Evolutionary conservation across 2,888 invertebrate species (phyloP).

Genomic region (Mesorhabditis belari): DNA sequence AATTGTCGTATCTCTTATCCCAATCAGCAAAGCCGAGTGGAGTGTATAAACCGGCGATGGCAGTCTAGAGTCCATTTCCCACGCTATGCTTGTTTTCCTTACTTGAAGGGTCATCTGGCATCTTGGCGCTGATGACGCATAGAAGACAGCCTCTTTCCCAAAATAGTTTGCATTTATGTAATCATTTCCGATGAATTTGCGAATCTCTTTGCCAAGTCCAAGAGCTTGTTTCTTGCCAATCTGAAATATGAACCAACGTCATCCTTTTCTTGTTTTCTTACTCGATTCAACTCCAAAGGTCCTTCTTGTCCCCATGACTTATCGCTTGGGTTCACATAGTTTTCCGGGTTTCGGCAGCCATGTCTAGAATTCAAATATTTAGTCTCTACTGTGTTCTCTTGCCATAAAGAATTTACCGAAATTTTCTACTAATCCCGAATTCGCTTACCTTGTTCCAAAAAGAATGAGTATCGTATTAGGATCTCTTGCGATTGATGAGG

Average conservation of each 20-base stretch:
- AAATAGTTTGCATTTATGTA: slow-evolving; percentile 17
- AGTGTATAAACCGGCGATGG: slow-evolving; percentile 24
- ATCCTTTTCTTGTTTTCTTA: too few relatives aligned
- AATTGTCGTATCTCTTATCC: slow-evolving; percentile 19
- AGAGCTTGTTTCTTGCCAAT: slow-evolving; percentile 34
- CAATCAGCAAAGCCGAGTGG: slow-evolving; percentile 32
- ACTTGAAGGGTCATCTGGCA: slow-evolving; percentile 44
- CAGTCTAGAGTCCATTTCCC: slow-evolving; percentile 12
- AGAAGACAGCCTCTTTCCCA: slow-evolving; percentile 28
- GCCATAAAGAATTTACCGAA: not conserved
- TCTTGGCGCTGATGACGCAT: slow-evolving; percentile 32
- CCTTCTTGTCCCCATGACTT: slow-evolving; percentile 24
- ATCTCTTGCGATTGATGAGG: not conserved
- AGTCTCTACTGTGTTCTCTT: too few relatives aligned
- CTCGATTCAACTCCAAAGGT: slow-evolving; percentile 19
- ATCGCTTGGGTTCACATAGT: slow-evolving; percentile 9
- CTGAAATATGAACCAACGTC: slow-evolving; percentile 12
- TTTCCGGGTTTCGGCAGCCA: slow-evolving; percentile 30
- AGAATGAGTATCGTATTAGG: not conserved
- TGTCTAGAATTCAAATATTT: slow-evolving; percentile 10
- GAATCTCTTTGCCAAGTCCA: slow-evolving; percentile 29
- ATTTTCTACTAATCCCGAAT: not conserved
- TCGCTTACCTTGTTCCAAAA: not conserved
- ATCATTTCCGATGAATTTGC: slow-evolving; percentile 21
- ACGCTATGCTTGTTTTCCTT: not conserved